phyloP scores from a whole-genome alignment of 2,888 invertebrate species.

The Trissoscelio sp. region DNA sequence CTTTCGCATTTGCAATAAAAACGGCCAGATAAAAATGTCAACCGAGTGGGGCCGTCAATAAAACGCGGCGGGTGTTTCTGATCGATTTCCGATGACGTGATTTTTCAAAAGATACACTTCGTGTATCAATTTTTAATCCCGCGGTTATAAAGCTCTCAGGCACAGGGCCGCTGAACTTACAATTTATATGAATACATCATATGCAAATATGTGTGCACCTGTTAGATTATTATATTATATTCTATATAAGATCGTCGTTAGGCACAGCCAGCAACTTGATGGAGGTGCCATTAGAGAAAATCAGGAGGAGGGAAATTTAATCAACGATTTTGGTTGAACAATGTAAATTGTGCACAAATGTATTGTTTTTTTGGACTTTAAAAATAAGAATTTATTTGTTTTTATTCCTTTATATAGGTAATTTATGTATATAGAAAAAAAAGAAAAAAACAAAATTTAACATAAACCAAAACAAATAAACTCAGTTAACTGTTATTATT shows the following conservation, averaged over 20 bases:
- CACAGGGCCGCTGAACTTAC: conserved; percentile 39
- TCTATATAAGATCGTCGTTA: conserved; percentile 35
- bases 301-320: conserved; percentile 27
- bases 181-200: conserved; percentile 43
- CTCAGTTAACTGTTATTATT: too few relatives aligned
- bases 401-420: too few relatives aligned
- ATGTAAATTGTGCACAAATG: too few relatives aligned
- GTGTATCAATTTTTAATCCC: not conserved
- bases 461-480: too few relatives aligned
- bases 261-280: conserved; percentile 28
- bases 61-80: conserved; percentile 19
- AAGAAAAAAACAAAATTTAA: too few relatives aligned
- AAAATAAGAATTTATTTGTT: too few relatives aligned
- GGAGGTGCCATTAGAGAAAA: conserved; percentile 29
- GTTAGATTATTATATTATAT: conserved; percentile 5
- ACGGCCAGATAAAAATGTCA: conserved; percentile 42
- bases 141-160: conserved; percentile 2
- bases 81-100: conserved; percentile 52
- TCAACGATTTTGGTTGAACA: conserved; percentile 40
- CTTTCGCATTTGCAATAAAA: conserved; percentile 38
- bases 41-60: conserved; percentile 7
- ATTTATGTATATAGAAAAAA: too few relatives aligned
- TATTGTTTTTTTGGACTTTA: too few relatives aligned
- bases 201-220: conserved; percentile 20
- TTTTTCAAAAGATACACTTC: conserved; percentile 6